These are phyloP conservation scores for Phaetusa simplex DNA, from an alignment of 2,113 vertebrate genomes.

Conservation along the genomic window DNA sequence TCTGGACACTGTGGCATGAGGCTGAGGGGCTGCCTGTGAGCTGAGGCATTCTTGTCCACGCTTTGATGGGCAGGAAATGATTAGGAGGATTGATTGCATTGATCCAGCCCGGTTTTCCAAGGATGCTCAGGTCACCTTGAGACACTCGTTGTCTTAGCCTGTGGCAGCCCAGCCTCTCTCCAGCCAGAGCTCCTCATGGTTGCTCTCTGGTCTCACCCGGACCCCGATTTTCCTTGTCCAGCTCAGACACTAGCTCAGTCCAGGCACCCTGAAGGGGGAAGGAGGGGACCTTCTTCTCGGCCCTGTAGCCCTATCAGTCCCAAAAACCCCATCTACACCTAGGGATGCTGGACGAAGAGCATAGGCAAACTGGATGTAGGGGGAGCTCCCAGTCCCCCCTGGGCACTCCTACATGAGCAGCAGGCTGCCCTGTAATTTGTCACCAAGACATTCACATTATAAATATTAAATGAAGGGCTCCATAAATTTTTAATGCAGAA, in stretches of 20 bases:
- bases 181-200: background rate
- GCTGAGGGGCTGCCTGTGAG: background rate
- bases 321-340: background rate
- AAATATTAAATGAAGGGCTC: constrained; percentile 64
- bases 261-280: background rate
- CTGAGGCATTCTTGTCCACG: background rate
- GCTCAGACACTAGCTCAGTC: background rate
- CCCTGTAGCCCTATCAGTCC: background rate
- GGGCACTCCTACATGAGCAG: background rate
- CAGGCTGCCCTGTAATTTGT: constrained; percentile 46
- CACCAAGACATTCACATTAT: constrained; percentile 39
- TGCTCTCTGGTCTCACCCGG: background rate
- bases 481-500: constrained; percentile 51
- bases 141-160: background rate
- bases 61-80: background rate
- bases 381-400: background rate
- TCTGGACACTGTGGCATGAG: background rate
- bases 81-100: background rate
- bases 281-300: background rate
- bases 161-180: background rate
- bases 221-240: background rate
- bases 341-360: background rate
- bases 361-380: background rate
- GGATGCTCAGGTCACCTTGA: constrained; percentile 9
- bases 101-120: background rate